phyloP scores from a whole-genome alignment of 2,797 vertebrate species.

The Artibeus jamaicensis region DNA sequence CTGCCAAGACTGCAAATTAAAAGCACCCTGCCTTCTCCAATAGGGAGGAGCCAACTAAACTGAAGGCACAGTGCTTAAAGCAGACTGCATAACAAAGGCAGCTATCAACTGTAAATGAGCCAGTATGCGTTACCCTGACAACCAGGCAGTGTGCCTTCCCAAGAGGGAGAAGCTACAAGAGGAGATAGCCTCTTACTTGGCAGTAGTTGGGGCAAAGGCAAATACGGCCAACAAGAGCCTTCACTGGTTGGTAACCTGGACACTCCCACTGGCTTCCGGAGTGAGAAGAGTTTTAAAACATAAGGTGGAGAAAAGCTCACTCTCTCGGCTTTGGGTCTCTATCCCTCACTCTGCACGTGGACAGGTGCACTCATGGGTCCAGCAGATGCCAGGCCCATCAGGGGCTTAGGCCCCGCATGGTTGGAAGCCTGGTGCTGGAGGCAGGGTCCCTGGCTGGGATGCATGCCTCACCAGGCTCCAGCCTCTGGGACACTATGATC shows the following conservation, averaged over 20 bases:
- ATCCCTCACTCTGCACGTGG: neutral
- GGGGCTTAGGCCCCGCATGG: neutral
- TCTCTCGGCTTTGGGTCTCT: neutral
- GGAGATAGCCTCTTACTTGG: no score
- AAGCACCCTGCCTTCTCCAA: neutral
- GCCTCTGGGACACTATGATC: neutral
- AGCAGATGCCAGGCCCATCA: neutral
- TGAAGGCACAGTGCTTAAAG: neutral
- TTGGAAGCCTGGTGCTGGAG: neutral
- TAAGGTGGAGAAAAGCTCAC: neutral
- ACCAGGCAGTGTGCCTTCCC: neutral
- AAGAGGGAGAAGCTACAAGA: no score
- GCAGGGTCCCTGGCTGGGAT: no score
- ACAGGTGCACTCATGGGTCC: neutral
- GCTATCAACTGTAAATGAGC: neutral
- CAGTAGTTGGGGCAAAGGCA: neutral
- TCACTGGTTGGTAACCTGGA: neutral
- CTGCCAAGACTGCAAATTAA: neutral
- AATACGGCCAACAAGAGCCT: neutral
- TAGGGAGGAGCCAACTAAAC: neutral
- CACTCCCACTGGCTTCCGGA: neutral
- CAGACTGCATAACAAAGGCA: neutral
- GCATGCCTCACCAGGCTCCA: no score
- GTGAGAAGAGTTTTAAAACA: neutral
- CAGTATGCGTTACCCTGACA: neutral